Evolutionary conservation across 64 coral and sea anemone genomes (phyloP), one percentile per base, ranked within the genome.

Genomic region (Cladopsammia gracilis): DNA sequence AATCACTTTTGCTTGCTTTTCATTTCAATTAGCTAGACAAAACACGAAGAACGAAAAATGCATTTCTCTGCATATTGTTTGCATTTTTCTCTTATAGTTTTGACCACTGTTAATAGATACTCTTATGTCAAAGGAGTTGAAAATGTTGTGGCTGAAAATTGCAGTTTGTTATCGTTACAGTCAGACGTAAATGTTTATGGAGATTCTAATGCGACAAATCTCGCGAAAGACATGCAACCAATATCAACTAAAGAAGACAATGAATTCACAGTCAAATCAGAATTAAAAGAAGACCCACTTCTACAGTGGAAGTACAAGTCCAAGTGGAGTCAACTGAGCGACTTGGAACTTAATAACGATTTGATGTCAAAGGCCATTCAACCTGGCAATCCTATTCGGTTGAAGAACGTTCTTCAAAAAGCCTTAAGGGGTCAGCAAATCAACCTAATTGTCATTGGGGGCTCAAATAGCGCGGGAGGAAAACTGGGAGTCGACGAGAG

Each of bases 401-500:
- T 95, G 10, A 87, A 69, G 79, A 46, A 64, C 3, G 76, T 91
- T 26, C 75, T 95, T 65, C 42, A 71, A 8, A 87, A 91, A 42
- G 94, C 82, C 7, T 68, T 95, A 4, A 58, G 22, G 10, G 94
- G 94, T 48, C 58, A 87, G 56, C 65, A 84, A 56, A 87, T 95
- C 25, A 82, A 72, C 8, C 0, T 91, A 51, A 25, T 78, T 34
- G 57, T 95, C 11, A 87, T 95, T 24, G 94, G 94, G 25, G 94
- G 94, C 3, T 95, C 94, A 2, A 95, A 95, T 26, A 87, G 88
- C 56, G 94, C 89, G 6, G 94, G 94, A n/a, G 94, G 94, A 44
- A 89, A 84, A 56, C 58, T 91, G 20, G 79, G 83, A 51, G 62
- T 47, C 34, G 91, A 93, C 23, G 83, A 86, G 50, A 56, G 49